Conservation (phyloP, 2,797 vertebrate species). For the Prunella strophiata region DNA sequence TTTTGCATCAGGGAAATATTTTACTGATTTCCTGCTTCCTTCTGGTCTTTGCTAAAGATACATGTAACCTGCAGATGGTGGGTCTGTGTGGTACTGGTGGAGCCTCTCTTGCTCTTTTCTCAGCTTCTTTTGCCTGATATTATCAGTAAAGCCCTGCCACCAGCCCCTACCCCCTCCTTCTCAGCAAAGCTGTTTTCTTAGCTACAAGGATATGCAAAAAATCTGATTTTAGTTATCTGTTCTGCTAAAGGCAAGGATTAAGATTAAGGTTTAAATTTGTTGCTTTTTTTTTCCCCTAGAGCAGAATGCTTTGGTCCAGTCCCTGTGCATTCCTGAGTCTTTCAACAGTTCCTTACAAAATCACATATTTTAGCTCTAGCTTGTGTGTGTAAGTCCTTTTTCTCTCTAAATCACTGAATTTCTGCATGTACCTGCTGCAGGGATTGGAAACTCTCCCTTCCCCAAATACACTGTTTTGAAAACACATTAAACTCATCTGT, state of each 20-base stretch:
- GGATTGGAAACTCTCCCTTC: neutral
- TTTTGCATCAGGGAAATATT: neutral
- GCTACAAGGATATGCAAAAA: constrained; percentile 12
- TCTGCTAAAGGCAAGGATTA: constrained; percentile 4
- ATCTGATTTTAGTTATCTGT: constrained; percentile 13
- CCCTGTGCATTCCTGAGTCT: neutral
- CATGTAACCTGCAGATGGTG: neutral
- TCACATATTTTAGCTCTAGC: neutral
- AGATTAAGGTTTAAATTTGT: neutral
- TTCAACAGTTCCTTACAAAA: neutral
- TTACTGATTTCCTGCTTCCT: neutral
- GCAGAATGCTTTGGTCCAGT: neutral
- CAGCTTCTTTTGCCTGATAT: neutral
- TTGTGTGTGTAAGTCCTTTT: neutral
- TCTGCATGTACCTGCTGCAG: neutral
- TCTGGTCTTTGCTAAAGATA: neutral
- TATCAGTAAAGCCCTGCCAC: neutral
- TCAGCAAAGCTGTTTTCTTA: constrained; percentile 12
- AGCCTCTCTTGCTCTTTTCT: neutral
- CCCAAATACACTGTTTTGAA: neutral
- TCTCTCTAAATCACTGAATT: neutral
- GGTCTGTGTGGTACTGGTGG: neutral
- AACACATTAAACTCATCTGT: neutral
- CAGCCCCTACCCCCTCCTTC: neutral
- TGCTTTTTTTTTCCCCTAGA: neutral